These are phyloP conservation scores for Sminthurinus signatus DNA, from an alignment of 1,140 invertebrate species.

Conservation along the genomic window DNA sequence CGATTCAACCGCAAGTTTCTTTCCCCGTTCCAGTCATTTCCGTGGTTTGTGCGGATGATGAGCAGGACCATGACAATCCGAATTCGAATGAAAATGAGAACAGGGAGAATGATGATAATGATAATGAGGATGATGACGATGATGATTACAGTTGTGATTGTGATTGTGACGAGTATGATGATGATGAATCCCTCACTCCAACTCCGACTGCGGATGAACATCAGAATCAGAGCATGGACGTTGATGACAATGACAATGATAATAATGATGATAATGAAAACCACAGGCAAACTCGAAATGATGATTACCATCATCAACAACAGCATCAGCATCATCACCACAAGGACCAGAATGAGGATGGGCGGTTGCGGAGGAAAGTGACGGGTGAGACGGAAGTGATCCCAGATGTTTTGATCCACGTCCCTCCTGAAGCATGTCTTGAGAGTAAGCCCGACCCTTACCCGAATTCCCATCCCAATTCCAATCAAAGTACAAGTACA, in stretches of 20 bases:
- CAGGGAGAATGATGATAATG: constrained; percentile 40
- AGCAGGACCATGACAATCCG: constrained; percentile 35
- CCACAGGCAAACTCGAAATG: too few relatives aligned
- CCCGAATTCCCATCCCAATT: neutral
- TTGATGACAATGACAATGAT: neutral
- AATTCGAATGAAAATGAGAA: constrained; percentile 1
- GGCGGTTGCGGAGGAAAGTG: too few relatives aligned
- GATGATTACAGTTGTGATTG: too few relatives aligned
- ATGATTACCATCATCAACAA: too few relatives aligned
- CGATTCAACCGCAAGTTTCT: too few relatives aligned
- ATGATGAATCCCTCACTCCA: constrained; percentile 3
- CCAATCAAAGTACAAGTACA: too few relatives aligned
- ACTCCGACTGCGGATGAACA: constrained; percentile 22
- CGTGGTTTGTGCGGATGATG: constrained; percentile 40
- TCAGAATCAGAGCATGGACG: too few relatives aligned
- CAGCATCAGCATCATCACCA: too few relatives aligned
- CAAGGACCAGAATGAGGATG: too few relatives aligned
- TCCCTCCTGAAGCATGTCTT: constrained; percentile 31
- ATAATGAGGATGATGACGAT: constrained; percentile 6
- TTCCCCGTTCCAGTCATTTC: constrained; percentile 26
- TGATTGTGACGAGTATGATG: constrained; percentile 24
- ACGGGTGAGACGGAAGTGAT: constrained; percentile 29
- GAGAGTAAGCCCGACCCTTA: constrained; percentile 32
- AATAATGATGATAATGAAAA: constrained; percentile 4
- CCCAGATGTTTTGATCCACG: constrained; percentile 39